These are phyloP conservation scores for Amblyornis subalaris DNA, from an alignment of 2,113 vertebrate species.

Conservation along the genomic window DNA sequence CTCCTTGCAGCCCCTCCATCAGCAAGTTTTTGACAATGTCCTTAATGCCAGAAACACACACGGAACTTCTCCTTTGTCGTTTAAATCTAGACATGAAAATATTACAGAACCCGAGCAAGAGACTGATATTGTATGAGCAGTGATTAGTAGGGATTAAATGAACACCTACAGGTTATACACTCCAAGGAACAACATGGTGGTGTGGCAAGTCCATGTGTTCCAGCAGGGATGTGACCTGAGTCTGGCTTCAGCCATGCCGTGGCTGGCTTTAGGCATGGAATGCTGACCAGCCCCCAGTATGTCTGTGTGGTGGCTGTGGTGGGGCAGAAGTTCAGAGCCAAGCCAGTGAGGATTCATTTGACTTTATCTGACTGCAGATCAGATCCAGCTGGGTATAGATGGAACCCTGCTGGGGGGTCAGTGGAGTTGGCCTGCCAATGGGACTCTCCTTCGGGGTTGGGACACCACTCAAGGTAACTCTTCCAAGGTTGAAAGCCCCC, in stretches of 20 bases:
- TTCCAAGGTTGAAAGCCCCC: background rate
- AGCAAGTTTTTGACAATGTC: background rate
- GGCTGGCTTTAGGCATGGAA: background rate
- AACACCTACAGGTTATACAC: background rate
- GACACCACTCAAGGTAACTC: background rate
- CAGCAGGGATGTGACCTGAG: background rate
- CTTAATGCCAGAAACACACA: background rate
- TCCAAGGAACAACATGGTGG: fast-evolving
- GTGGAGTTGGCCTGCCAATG: fast-evolving
- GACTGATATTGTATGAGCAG: fast-evolving
- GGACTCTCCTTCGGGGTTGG: background rate
- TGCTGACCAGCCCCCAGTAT: background rate
- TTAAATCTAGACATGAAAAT: background rate
- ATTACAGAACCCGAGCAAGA: background rate
- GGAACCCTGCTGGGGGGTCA: background rate
- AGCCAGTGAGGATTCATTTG: background rate
- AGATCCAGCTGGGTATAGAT: background rate
- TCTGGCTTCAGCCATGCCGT: background rate
- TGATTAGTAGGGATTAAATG: background rate
- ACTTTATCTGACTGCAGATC: background rate
- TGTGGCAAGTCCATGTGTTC: background rate
- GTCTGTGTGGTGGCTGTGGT: background rate
- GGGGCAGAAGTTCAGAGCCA: background rate
- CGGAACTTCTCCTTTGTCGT: background rate
- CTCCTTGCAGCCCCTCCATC: background rate